Percentiles rank a stretch among this genome's conserved stretches.
Conservation (phyloP, 1,140 invertebrate genomes). For the Pomphorhynchus laevis region DNA sequence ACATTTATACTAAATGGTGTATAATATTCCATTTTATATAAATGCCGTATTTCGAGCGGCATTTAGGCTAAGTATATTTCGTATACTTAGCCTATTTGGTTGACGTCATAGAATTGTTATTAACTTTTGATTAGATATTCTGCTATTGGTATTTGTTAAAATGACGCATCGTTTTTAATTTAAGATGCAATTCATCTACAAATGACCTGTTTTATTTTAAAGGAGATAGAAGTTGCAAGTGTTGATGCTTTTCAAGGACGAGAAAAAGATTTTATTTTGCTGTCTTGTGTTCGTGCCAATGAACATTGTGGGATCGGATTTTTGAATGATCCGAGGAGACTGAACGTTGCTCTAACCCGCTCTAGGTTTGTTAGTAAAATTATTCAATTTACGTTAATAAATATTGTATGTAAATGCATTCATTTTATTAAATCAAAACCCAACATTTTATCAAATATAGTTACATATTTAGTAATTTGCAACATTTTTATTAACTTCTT, state of each 20-base stretch:
- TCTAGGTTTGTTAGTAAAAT: slow-evolving; percentile 49
- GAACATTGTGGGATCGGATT: slow-evolving; percentile 68
- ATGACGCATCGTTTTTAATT: too few species aligned
- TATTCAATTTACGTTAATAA: background rate
- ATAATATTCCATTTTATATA: too few species aligned
- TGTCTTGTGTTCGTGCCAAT: slow-evolving; percentile 50
- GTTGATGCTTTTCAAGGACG: slow-evolving; percentile 79
- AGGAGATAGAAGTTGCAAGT: slow-evolving; percentile 86
- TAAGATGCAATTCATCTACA: too few species aligned
- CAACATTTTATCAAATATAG: too few species aligned
- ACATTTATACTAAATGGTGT: too few species aligned
- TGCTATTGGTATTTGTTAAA: too few species aligned
- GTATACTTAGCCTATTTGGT: too few species aligned
- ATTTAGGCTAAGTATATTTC: too few species aligned
- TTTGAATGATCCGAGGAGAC: slow-evolving; percentile 64
- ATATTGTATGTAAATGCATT: too few species aligned
- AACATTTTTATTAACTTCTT: too few species aligned
- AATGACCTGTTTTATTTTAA: slow-evolving; percentile 8
- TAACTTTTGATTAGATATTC: background rate
- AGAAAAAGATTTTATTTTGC: slow-evolving; percentile 85
- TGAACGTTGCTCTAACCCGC: slow-evolving; percentile 85
- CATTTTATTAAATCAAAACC: background rate
- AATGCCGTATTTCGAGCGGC: too few species aligned
- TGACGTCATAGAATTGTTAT: too few species aligned
- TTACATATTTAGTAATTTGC: background rate